A percentile compares a stretch with the other conserved stretches of the same genome.
These are phyloP conservation scores for Labeo rohita DNA, from an alignment of 2,113 vertebrate species.

Conservation along the genomic window DNA sequence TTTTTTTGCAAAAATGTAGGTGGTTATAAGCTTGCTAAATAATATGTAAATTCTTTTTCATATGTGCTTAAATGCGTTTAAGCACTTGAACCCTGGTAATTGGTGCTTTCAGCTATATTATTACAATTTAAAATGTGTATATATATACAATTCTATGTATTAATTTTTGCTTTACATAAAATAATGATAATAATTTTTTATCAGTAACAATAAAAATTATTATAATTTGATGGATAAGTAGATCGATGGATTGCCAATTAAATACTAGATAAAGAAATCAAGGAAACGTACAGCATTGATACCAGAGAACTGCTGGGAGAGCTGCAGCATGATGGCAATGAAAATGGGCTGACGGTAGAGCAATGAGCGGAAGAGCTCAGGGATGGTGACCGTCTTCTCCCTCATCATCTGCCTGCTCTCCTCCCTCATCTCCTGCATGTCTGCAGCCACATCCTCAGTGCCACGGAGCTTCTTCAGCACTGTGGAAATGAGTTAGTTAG, in stretches of 20 bases:
- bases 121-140: too few species aligned
- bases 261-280: neutral
- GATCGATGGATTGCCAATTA: neutral
- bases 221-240: conserved; percentile 3
- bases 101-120: too few species aligned
- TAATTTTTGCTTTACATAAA: too few species aligned
- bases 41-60: too few species aligned
- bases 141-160: too few species aligned
- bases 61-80: too few species aligned
- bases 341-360: conserved; percentile 90
- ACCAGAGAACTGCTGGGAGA: conserved; percentile 95
- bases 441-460: conserved; percentile 83
- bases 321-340: conserved; percentile 89
- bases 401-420: conserved; percentile 95
- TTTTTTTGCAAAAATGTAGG: too few species aligned
- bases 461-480: conserved; percentile 92
- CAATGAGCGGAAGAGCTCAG: conserved; percentile 88
- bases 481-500: conserved; percentile 58
- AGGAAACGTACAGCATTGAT: conserved; percentile 85
- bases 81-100: too few species aligned
- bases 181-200: too few species aligned
- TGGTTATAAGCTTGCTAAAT: too few species aligned
- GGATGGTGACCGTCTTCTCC: conserved; percentile 93
- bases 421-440: conserved; percentile 96
- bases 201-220: too few species aligned